Base-by-base conservation (phyloP, 2,113 vertebrate genomes). In the Clarias batrachus region DNA sequence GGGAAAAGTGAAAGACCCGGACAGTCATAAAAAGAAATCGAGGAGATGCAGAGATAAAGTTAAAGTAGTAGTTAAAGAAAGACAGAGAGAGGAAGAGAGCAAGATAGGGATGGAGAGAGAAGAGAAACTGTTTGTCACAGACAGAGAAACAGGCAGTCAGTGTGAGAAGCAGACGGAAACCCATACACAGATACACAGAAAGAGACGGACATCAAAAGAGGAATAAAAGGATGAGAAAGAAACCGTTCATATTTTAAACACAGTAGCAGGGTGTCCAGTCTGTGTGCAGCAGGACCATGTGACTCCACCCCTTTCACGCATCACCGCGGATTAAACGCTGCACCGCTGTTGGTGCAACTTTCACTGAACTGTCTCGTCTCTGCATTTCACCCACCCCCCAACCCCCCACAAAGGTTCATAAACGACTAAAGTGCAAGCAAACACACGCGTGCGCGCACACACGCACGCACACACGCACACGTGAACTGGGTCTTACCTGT, bases 401-500 rank as follows among this genome's bases (percentile, higher is more conserved):
- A 30, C n/a, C 65, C 16, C 30, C 3, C 3, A 17, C 71, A 23
- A 13, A 0, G 41, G 10, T 25, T 48, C 71, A 25, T 52, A 14
- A 52, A 13, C 21, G 3, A 52, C 3, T 25, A 41, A 37, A 48
- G 54, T 78, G 1, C 41, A 6, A 2, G 4, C 41, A 41, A 2
- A 41, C 41, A 41, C 41, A 41, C 41, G 4, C 41, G 4, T 3
- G 3, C 41, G 4, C 41, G 3, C 48, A 8, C 48, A 48, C 48
- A 48, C 48, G 8, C 41, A 7, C 41, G 6, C 48, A 8, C 48
- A 48, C 48, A 48, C 48, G 8, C 2, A 33, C 33, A 37, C 3
- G 0, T 60, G 0, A 33, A 70, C 81, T 3, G 3, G 13, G n/a
- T 66, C 63, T 90, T 94, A 98, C 97, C 96, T 94, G 95, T 59